These are phyloP conservation scores for Diorhabda elongata DNA, from an alignment of 1,140 invertebrate genomes.

Conservation along the genomic window DNA sequence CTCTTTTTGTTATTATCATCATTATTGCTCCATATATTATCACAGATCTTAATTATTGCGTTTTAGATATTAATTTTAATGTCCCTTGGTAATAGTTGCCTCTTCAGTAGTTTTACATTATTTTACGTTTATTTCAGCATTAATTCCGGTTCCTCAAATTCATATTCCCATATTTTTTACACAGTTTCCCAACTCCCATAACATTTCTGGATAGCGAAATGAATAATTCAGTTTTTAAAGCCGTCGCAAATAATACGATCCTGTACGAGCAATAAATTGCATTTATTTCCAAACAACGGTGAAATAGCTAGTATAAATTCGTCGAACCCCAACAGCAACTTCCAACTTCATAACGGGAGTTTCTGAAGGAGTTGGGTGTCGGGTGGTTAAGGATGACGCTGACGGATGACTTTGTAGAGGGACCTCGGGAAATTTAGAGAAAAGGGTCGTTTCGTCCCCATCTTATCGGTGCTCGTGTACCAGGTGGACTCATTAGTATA, in stretches of 20 bases:
- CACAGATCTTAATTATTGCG: too few relatives aligned
- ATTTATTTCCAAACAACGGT: constrained; percentile 13
- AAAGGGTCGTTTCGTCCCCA: background rate
- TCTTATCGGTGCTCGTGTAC: background rate
- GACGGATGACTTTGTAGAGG: background rate
- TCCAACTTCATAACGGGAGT: constrained; percentile 1
- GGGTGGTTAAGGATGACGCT: background rate
- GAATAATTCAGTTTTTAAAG: too few relatives aligned
- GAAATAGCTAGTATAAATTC: background rate
- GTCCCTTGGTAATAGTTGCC: too few relatives aligned
- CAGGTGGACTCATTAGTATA: background rate
- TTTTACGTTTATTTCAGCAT: too few relatives aligned
- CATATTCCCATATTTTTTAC: too few relatives aligned
- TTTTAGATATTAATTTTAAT: too few relatives aligned
- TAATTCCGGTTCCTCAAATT: too few relatives aligned
- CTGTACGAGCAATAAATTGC: constrained; percentile 14
- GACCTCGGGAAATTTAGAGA: background rate
- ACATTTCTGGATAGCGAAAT: too few relatives aligned
- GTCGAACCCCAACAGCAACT: constrained; percentile 1
- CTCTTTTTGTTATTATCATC: too few relatives aligned
- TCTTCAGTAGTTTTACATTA: too few relatives aligned
- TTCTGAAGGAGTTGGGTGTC: background rate
- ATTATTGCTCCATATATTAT: too few relatives aligned
- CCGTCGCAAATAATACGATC: background rate
- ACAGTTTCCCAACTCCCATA: too few relatives aligned